Evolutionary conservation across 2,888 invertebrate genomes (phyloP).

Genomic region (Rotaria sp.): DNA sequence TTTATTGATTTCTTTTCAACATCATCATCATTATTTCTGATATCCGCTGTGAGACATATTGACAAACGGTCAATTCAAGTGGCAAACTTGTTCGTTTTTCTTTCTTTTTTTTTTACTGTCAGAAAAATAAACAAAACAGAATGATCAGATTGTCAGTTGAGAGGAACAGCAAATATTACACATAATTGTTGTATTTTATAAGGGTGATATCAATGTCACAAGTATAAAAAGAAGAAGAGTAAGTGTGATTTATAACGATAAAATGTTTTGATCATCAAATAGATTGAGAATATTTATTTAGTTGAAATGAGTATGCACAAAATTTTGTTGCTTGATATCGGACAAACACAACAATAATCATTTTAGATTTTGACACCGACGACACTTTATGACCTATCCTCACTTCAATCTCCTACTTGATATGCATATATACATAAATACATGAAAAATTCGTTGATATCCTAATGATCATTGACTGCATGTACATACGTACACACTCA

Average conservation of each 20-base stretch:
- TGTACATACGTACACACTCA: background rate
- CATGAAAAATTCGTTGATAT: background rate
- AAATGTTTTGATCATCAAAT: conserved; percentile 14
- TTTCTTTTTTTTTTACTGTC: background rate
- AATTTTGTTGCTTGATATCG: background rate
- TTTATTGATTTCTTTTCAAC: background rate
- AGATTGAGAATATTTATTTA: conserved; percentile 7
- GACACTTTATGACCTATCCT: background rate
- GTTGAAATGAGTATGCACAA: background rate
- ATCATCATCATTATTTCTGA: background rate
- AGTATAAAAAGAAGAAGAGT: background rate
- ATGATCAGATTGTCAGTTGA: background rate
- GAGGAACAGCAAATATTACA: conserved; percentile 13
- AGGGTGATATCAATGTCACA: background rate
- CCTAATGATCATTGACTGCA: background rate
- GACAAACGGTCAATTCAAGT: background rate
- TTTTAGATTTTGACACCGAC: background rate
- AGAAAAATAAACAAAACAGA: background rate
- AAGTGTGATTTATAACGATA: conserved; percentile 18
- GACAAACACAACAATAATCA: conserved; percentile 18
- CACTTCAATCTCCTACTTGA: background rate
- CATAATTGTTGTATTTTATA: background rate
- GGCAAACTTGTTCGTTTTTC: background rate
- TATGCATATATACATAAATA: background rate
- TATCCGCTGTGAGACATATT: background rate